Percentiles rank a stretch among this genome's conserved stretches.
These are phyloP conservation scores for Drosophila ananassae DNA, from an alignment of 1,140 invertebrate genomes.

Conservation along the genomic window DNA sequence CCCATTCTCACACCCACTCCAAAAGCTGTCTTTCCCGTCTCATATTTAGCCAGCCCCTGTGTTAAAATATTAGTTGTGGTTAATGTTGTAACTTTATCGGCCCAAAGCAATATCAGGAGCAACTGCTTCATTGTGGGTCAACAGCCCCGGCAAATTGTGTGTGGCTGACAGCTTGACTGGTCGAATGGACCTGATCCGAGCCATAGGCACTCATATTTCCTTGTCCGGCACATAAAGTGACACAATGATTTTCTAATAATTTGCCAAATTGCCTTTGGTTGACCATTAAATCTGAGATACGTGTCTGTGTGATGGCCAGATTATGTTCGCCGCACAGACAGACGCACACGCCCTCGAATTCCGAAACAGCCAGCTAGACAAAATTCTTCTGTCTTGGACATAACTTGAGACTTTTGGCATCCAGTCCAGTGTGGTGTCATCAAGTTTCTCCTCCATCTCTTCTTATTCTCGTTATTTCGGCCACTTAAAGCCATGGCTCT, in stretches of 20 bases:
- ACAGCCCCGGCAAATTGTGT: conserved; percentile 54
- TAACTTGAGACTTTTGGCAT: conserved; percentile 52
- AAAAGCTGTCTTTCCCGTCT: neutral
- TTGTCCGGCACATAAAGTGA: conserved; percentile 66
- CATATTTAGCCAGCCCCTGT: conserved; percentile 24
- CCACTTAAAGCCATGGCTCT: conserved; percentile 45
- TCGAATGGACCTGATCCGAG: conserved; percentile 18
- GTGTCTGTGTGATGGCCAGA: conserved; percentile 74
- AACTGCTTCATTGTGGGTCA: conserved; percentile 21
- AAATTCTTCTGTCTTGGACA: conserved; percentile 65
- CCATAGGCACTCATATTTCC: conserved; percentile 64
- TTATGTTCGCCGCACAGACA: conserved; percentile 49
- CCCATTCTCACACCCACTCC: neutral
- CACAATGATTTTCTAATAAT: conserved; percentile 84
- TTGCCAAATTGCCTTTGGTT: conserved; percentile 82
- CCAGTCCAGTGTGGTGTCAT: conserved; percentile 35
- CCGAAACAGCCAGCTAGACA: conserved; percentile 18
- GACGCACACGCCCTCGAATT: conserved; percentile 23
- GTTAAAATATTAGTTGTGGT: conserved; percentile 33
- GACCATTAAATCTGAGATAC: conserved; percentile 80
- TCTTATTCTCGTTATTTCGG: neutral
- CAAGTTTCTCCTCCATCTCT: conserved; percentile 4
- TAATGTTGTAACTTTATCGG: conserved; percentile 30
- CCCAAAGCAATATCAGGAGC: neutral
- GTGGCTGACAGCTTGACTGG: conserved; percentile 35